Base-by-base conservation (phyloP, 2,888 invertebrate species). In the Scaptomyza cyrtandrae region DNA sequence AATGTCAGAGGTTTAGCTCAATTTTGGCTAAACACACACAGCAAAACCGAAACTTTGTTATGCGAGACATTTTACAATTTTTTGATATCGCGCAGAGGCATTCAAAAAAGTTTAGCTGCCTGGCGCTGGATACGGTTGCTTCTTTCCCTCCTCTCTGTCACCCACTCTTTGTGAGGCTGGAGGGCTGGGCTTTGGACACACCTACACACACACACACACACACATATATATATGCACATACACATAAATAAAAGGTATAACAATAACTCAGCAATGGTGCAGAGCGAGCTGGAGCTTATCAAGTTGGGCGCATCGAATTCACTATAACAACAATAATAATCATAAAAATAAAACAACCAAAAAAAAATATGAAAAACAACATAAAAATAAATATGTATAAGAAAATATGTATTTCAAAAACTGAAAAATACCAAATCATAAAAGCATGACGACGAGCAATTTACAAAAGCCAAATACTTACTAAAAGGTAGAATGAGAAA, bases 401-500 rank as follows among this genome's bases (percentile, higher is more conserved):
- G 27, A 49, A 49, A 13, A 24, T 39, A 14, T 39, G 14, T 35
- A 35, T 19, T 19, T 5, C 62, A 37, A 72, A 54, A 37, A 59
- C 54, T 59, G 24, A 66, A 68, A 41, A 78, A 88, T 88, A 83
- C 84, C 83, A 87, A 85, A 89, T 89, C 89, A 86, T 89, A 89
- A 86, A 88, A 71, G 88, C 85, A 86, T 86, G 89, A 86, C 89
- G 84, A 85, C 64, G 81, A 87, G 79, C 82, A 89, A 85, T 85
- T 85, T 85, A 85, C 72, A 78, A 87, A 78, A 73, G 68, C 71
- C 80, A 83, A 88, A 73, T 44, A 61, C 66, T 37, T 44, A 61
- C 66, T 37, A 33, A 41, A 16, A 70, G 67, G 59, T 24, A 64
- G 58, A 33, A 10, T 24, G 24, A 29, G 7, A 29, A 67, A 31